Conservation (phyloP, 2,888 invertebrate genomes). For the Thymelicus acteon region DNA sequence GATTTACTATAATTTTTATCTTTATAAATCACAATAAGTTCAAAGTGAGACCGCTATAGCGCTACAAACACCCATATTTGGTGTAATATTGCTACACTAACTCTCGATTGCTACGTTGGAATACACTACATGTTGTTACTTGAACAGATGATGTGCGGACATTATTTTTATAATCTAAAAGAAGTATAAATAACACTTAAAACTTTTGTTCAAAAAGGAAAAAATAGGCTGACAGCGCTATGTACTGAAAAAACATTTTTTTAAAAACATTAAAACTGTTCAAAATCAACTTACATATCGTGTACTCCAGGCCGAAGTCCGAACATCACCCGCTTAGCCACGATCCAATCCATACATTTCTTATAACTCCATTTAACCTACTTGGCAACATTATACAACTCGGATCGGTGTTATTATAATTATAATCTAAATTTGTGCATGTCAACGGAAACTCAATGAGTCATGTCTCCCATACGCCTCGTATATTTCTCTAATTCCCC, state of each 20-base stretch:
- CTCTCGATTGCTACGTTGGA: neutral
- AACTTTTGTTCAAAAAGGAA: too few species aligned
- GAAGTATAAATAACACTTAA: too few species aligned
- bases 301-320: neutral
- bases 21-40: too few species aligned
- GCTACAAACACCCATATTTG: neutral
- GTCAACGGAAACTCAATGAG: neutral
- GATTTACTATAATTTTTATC: too few species aligned
- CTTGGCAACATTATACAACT: conserved; percentile 33
- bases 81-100: neutral
- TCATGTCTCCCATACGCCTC: conserved; percentile 11
- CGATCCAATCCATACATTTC: conserved; percentile 15
- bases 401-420: conserved; percentile 18
- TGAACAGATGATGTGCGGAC: neutral
- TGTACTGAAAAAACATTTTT: too few species aligned
- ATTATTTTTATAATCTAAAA: too few species aligned
- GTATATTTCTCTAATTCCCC: neutral
- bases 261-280: neutral
- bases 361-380: conserved; percentile 32
- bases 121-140: neutral
- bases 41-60: too few species aligned
- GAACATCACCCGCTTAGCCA: conserved; percentile 3
- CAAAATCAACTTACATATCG: neutral
- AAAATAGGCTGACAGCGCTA: too few species aligned
- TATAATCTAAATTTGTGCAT: conserved; percentile 32